Conservation (phyloP, 2,113 vertebrate species). For the Hippocampus comes region DNA sequence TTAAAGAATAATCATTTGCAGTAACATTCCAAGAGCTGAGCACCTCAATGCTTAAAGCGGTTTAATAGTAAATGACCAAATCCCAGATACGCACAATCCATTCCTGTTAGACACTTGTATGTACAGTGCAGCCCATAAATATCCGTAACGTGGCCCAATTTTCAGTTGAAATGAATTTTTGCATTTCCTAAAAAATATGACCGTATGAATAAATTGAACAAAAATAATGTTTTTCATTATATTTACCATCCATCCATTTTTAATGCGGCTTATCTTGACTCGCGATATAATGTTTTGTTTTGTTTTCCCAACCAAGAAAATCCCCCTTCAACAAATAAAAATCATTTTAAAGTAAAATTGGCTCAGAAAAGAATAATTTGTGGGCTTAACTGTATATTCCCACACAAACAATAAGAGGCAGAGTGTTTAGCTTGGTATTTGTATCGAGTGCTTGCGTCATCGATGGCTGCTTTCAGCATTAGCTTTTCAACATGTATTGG, state of each 20-base stretch:
- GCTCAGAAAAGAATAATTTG: neutral
- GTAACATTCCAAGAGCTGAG: neutral
- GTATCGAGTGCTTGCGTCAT: conserved; percentile 15
- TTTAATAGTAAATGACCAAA: conserved; percentile 28
- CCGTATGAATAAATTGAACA: neutral
- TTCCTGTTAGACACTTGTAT: conserved; percentile 18
- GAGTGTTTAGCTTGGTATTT: conserved; percentile 19
- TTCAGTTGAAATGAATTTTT: neutral
- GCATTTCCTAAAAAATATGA: neutral
- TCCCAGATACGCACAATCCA: conserved; percentile 8
- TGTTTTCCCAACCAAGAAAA: neutral
- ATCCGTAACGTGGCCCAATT: neutral
- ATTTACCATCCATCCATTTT: neutral
- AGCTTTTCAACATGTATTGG: conserved; percentile 16
- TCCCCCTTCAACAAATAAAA: neutral
- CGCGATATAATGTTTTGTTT: neutral
- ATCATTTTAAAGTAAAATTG: neutral
- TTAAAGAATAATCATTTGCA: conserved; percentile 9
- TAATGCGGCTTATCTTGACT: neutral
- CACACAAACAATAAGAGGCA: neutral
- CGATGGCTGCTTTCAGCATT: neutral
- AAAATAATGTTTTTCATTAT: neutral
- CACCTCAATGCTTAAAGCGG: neutral
- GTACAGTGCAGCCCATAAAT: neutral
- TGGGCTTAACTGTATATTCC: neutral